Conservation (phyloP, 2,113 vertebrate genomes). For the Colius striatus region DNA sequence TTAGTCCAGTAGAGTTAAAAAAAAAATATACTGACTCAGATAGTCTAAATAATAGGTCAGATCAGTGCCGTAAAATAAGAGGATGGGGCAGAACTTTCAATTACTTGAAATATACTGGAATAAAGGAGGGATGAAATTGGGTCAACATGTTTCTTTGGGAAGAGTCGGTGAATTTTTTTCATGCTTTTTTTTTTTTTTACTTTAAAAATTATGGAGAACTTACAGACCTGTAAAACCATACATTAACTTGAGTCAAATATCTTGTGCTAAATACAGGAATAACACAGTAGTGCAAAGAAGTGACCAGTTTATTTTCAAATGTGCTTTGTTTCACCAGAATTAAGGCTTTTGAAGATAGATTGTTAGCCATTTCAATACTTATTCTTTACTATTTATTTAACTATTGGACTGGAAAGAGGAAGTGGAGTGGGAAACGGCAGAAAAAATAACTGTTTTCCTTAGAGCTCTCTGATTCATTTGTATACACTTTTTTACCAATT, state of each 20-base stretch:
- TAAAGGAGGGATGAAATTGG: background rate
- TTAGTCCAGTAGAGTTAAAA: background rate
- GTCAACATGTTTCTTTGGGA: background rate
- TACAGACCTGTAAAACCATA: background rate
- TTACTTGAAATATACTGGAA: background rate
- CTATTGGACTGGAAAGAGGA: background rate
- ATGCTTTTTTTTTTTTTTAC: background rate
- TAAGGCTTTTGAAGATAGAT: background rate
- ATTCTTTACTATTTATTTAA: background rate
- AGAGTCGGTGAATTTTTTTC: background rate
- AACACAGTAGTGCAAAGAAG: background rate
- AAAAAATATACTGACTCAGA: background rate
- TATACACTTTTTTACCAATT: background rate
- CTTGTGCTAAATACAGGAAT: background rate
- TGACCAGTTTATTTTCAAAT: background rate
- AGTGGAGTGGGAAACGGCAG: background rate
- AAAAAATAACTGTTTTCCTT: background rate
- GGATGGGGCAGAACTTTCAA: background rate
- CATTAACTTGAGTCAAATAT: background rate
- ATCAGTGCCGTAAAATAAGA: background rate
- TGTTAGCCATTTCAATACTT: fast-evolving
- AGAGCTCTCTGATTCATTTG: background rate
- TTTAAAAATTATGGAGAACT: background rate
- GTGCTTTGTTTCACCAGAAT: background rate
- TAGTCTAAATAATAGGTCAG: background rate